phyloP scores from a whole-genome alignment of 2,113 vertebrate species.

The Sturnira hondurensis region DNA sequence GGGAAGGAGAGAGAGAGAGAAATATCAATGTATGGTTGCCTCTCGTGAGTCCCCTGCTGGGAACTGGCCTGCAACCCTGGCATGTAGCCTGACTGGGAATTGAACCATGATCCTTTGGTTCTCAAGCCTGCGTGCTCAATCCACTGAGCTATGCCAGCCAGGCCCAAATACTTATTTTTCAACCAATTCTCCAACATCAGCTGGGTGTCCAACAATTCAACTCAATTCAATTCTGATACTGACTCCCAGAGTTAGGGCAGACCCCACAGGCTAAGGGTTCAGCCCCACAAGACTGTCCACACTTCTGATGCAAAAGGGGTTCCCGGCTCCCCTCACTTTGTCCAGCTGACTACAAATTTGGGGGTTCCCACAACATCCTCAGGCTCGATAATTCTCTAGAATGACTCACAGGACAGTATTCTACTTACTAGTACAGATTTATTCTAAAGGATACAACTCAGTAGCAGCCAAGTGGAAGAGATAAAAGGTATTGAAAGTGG shows the following conservation, averaged over 20 bases:
- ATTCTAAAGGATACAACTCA: no score
- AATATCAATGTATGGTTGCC: no score
- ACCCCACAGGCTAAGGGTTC: no score
- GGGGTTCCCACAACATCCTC: background rate
- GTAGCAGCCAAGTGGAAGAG: no score
- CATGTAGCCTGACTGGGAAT: no score
- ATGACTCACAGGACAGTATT: background rate
- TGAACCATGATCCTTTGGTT: no score
- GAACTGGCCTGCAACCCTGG: no score
- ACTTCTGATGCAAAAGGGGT: background rate
- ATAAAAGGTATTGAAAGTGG: background rate
- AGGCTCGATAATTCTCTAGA: background rate
- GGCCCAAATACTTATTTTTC: background rate
- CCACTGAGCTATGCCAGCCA: no score
- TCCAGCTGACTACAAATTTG: background rate
- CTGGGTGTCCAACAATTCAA: background rate
- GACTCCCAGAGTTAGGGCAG: background rate
- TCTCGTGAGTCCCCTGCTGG: no score
- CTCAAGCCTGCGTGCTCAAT: no score
- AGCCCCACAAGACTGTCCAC: no score
- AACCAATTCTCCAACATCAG: background rate
- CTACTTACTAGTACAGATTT: background rate
- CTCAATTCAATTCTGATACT: background rate
- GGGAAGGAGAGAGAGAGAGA: no score
- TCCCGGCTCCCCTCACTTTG: background rate